Evolutionary conservation across 2,797 vertebrate species (phyloP).

Genomic region (Fratercula arctica): DNA sequence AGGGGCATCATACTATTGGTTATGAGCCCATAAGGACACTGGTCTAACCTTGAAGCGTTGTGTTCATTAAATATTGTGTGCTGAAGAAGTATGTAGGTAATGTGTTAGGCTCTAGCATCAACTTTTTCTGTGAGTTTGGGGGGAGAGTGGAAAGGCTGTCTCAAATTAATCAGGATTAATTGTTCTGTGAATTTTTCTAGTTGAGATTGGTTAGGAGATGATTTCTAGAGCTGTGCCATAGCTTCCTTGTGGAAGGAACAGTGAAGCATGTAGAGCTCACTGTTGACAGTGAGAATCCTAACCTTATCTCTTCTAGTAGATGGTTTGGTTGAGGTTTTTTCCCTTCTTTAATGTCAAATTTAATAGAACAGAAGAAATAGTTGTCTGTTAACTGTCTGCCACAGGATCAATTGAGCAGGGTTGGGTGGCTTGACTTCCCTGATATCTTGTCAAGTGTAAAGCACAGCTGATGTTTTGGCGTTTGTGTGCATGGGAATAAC

Average conservation of each 20-base stretch:
- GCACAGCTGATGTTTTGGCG: neutral
- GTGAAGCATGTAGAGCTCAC: accelerated
- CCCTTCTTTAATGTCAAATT: neutral
- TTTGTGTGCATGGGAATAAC: neutral
- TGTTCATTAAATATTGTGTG: neutral
- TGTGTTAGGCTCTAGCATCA: neutral
- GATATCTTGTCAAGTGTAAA: neutral
- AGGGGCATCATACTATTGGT: neutral
- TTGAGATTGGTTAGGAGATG: neutral
- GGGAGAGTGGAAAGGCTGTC: accelerated
- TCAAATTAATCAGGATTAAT: neutral
- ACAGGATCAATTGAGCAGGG: neutral
- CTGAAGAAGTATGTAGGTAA: neutral
- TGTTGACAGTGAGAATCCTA: neutral
- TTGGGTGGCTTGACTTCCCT: neutral
- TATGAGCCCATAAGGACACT: neutral
- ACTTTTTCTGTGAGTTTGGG: neutral
- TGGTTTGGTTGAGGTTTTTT: neutral
- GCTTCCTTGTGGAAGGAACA: neutral
- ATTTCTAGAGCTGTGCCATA: neutral
- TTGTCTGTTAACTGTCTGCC: neutral
- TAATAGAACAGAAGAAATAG: neutral
- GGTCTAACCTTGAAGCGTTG: neutral
- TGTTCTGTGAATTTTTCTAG: neutral
- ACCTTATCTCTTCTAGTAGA: neutral